These are phyloP conservation scores for Adelphocoris suturalis DNA, from an alignment of 2,888 invertebrate genomes.

Conservation along the genomic window DNA sequence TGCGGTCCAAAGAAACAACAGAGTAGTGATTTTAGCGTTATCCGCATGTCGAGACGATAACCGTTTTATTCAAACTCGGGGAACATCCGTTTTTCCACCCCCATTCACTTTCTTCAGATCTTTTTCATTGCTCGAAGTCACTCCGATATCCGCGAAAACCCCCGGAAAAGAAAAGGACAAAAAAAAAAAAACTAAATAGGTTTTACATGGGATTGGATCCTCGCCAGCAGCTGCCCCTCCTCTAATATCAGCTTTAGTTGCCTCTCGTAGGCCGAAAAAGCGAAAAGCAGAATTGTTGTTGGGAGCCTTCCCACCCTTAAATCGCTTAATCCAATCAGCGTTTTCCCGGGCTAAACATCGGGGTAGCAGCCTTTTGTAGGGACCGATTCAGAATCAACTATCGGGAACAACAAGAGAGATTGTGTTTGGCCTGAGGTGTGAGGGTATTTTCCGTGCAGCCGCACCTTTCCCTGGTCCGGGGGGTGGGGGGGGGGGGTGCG, in stretches of 20 bases:
- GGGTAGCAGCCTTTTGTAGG: neutral
- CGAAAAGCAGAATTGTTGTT: slow-evolving; percentile 31
- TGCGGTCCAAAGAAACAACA: too few relatives aligned
- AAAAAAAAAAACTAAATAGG: slow-evolving; percentile 25
- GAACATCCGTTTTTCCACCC: neutral
- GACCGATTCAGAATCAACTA: slow-evolving; percentile 26
- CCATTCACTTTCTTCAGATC: neutral
- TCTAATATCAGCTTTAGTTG: slow-evolving; percentile 19
- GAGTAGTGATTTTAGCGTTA: too few relatives aligned
- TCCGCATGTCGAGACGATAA: too few relatives aligned
- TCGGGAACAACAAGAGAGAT: neutral
- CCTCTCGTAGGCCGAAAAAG: neutral
- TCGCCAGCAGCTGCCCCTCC: neutral
- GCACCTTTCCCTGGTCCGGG: neutral
- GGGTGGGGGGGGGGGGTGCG: too few relatives aligned
- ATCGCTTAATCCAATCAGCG: slow-evolving; percentile 36
- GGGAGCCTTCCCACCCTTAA: neutral
- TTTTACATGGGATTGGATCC: slow-evolving; percentile 39
- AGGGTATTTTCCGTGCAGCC: neutral
- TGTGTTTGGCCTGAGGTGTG: neutral
- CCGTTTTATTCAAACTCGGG: too few relatives aligned
- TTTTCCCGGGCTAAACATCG: slow-evolving; percentile 4
- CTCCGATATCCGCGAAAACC: neutral
- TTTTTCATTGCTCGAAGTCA: slow-evolving; percentile 21
- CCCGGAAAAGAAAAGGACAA: neutral